phyloP scores from a whole-genome alignment of 2,888 invertebrate species.

The Cinara cedri region DNA sequence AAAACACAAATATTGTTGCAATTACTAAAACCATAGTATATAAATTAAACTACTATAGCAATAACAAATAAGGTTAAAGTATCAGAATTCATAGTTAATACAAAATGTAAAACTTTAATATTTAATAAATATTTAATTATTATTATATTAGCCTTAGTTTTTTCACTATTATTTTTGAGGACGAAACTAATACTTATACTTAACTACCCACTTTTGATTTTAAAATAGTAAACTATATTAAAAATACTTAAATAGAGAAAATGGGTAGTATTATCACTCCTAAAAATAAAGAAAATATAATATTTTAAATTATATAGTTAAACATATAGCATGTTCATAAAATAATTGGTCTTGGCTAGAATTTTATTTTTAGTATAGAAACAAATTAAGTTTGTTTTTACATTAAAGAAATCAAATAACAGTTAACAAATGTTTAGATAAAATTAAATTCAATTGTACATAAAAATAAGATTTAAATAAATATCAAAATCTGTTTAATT shows the following conservation, averaged over 20 bases:
- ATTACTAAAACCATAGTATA: not conserved
- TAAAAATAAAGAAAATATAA: too few relatives aligned
- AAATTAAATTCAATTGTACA: not conserved
- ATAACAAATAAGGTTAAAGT: not conserved
- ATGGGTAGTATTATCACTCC: too few relatives aligned
- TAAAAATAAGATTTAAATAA: not conserved
- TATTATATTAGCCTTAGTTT: too few relatives aligned
- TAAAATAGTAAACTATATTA: too few relatives aligned
- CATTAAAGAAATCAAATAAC: not conserved
- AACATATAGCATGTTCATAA: too few relatives aligned
- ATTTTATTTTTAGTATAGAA: not conserved
- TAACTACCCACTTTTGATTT: too few relatives aligned
- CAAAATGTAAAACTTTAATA: not conserved
- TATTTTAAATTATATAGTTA: too few relatives aligned
- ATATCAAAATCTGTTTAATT: not conserved
- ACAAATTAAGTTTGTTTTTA: not conserved
- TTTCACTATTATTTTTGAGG: too few relatives aligned
- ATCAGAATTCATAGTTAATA: not conserved
- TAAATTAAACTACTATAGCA: not conserved
- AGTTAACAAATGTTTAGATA: not conserved
- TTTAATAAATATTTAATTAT: not conserved
- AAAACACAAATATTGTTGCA: slow-evolving; percentile 10
- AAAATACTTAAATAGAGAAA: too few relatives aligned
- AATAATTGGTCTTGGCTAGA: too few relatives aligned
- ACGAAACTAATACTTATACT: too few relatives aligned